Evolutionary conservation across 2,113 vertebrate species (phyloP), one percentile per base, ranked within the genome.

Genomic region (Aepyceros melampus): DNA sequence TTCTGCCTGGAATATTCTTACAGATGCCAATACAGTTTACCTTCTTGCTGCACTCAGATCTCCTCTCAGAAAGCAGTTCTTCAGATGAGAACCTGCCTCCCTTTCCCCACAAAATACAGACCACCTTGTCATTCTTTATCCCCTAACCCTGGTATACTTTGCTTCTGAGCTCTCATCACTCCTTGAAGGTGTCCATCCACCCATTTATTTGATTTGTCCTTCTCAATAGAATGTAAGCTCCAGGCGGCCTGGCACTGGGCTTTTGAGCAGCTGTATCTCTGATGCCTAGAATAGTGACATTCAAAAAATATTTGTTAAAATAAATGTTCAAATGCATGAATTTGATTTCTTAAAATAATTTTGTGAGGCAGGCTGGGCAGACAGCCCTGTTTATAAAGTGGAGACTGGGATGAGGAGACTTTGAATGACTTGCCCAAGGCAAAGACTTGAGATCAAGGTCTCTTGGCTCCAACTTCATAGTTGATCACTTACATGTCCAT

Each of bases 281-380:
- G 31, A 79, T 53, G 27, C 33, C 51, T 56, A 43, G 43, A 51
- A 86, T 25, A 58, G 25, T 91, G 45, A 92, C 36, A 62, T 58
- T 96, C 16, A 56, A 62, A 94, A 60, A 67, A 13, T 58, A 45
- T 85, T 96, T 87, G 7, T 89, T 67, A 49, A 79, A 86, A 67
- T 87, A 95, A 84, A 92, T 93, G 58, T 14, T 94, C 60, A 29
- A 82, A 45, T 47, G 21, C 33, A 13, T 92, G 78, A 64, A 78
- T 93, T 92, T 94, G 25, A 91, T 95, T 95, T 91, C 45, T 87
- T 76, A 87, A 91, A 96, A 53, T 91, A 53, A 79, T 76, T 23
- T 86, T 95, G 47, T 83, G 51, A 81, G 36, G 89, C 33, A 94
- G 45, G 2, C n/a, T 94, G 17, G 29, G 9, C 19, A 45, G 79